Percentiles rank a stretch among this genome's conserved stretches.
Evolutionary conservation across 2,888 invertebrate species (phyloP).

Genomic region (Polyommatus iphigenia): DNA sequence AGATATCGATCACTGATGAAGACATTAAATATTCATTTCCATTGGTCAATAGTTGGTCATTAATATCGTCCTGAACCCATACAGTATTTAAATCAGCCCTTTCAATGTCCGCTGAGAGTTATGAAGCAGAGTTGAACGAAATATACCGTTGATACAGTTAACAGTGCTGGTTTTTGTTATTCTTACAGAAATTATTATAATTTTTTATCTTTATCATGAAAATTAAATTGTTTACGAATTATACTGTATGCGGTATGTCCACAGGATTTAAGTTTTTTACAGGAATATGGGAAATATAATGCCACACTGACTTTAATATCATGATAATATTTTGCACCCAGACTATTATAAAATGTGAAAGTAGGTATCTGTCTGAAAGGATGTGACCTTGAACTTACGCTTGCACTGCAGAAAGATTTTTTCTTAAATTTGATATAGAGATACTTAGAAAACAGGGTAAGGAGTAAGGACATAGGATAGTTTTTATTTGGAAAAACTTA

Average conservation of each 20-base stretch:
- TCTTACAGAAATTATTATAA: background rate
- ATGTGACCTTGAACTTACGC: no score
- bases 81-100: conserved; percentile 31
- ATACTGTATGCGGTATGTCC: no score
- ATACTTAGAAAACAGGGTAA: no score
- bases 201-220: background rate
- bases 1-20: conserved; percentile 30
- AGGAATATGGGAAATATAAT: no score
- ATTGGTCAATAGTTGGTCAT: conserved; percentile 33
- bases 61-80: conserved; percentile 30
- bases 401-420: no score
- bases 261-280: background rate
- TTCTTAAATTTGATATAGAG: no score
- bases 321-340: no score
- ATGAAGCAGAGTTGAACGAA: conserved; percentile 5
- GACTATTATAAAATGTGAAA: no score
- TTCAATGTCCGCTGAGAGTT: conserved; percentile 24
- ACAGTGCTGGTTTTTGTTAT: background rate
- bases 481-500: no score
- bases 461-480: no score
- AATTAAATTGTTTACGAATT: background rate
- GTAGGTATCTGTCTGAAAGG: no score
- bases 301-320: no score
- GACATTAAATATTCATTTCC: conserved; percentile 34
- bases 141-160: background rate